A percentile compares a stretch with the other conserved stretches of the same genome.
Evolutionary conservation across 92 coral and sea anemone species (phyloP).

Genomic region (Paramuricea clavata): DNA sequence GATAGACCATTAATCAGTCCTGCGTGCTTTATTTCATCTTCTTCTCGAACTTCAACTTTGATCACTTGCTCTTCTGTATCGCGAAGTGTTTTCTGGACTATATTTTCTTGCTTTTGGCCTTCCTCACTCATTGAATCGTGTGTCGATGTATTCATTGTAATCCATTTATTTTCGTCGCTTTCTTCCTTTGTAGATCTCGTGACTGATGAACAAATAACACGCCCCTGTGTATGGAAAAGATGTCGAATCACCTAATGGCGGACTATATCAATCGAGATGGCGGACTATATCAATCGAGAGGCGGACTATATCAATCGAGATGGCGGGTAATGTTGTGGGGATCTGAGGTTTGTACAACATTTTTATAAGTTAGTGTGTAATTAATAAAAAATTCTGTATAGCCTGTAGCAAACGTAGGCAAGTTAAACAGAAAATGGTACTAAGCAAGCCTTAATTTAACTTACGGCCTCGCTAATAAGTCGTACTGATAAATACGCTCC

Average conservation of each 20-base stretch:
- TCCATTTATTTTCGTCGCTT: too few species aligned
- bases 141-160: too few species aligned
- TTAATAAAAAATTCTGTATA: too few species aligned
- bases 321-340: not conserved
- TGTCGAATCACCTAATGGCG: not conserved
- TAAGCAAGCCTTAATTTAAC: slow-evolving; percentile 7
- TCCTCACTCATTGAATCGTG: too few species aligned
- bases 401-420: not conserved
- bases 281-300: too few species aligned
- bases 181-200: not conserved
- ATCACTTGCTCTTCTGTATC: not conserved
- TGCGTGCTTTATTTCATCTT: not conserved
- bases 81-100: too few species aligned
- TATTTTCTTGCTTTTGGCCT: too few species aligned
- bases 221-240: not conserved
- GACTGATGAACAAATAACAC: not conserved
- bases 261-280: not conserved
- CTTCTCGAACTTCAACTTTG: not conserved
- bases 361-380: not conserved
- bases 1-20: not conserved
- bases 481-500: slow-evolving; percentile 83
- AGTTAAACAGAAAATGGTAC: too few species aligned
- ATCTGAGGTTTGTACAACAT: not conserved
- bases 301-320: too few species aligned
- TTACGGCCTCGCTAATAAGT: slow-evolving; percentile 90